These are phyloP conservation scores for Teleopsis dalmanni DNA, from an alignment of 1,140 invertebrate species.

Conservation along the genomic window DNA sequence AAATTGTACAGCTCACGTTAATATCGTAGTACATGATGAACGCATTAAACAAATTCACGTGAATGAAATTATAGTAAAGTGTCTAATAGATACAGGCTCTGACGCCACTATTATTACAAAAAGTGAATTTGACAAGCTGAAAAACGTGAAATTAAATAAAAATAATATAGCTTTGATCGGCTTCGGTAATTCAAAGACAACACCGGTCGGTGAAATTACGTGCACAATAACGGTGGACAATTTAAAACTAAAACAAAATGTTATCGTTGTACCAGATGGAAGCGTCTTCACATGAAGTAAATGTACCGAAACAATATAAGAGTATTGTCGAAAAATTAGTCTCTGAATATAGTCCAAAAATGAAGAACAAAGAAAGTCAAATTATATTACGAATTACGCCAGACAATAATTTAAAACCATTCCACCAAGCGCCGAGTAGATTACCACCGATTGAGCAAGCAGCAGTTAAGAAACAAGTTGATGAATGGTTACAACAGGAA, in stretches of 20 bases:
- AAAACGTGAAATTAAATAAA: too few relatives aligned
- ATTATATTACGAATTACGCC: slow-evolving; percentile 6
- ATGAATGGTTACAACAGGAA: slow-evolving; percentile 10
- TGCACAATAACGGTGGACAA: background rate
- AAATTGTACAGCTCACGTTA: background rate
- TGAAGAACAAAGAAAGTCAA: background rate
- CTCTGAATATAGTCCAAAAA: background rate
- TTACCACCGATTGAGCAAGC: slow-evolving; percentile 8
- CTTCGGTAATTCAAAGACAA: too few relatives aligned
- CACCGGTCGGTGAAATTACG: too few relatives aligned
- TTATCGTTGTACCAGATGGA: background rate
- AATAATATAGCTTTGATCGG: too few relatives aligned
- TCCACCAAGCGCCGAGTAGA: slow-evolving; percentile 10
- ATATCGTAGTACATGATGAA: background rate
- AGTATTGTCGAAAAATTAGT: background rate
- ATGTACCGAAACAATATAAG: slow-evolving; percentile 5
- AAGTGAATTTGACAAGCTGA: too few relatives aligned
- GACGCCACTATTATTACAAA: background rate
- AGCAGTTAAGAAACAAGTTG: slow-evolving; percentile 6
- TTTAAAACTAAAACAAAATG: slow-evolving; percentile 3
- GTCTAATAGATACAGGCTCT: background rate
- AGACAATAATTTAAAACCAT: background rate
- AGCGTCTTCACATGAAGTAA: background rate
- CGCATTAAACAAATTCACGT: background rate
- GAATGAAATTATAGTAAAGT: background rate